Evolutionary conservation across 2,113 vertebrate genomes (phyloP), one percentile per base, ranked within the genome.

Genomic region (Carassius auratus): DNA sequence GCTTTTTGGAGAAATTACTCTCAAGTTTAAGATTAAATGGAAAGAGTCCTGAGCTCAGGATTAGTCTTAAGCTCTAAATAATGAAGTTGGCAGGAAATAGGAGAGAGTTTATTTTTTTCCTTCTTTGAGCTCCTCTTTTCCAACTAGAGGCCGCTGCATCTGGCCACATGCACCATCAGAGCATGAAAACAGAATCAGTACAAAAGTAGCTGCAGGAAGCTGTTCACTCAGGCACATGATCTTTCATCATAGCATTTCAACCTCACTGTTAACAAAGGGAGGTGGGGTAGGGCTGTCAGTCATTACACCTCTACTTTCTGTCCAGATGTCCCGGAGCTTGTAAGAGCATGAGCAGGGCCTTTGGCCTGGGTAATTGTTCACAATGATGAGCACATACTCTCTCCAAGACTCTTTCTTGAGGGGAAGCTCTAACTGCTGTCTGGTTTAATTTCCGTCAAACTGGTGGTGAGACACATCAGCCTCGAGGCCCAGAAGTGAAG

Each of bases 281-380:
- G 73, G 71, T 74, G 19, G 33, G 36, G 19, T 45, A 21, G 36
- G 73, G n/a, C 45, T 76, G 73, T 76, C 73, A 76, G 73, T 66
- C 33, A 45, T 52, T 55, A 76, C 21, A 21, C 64, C 8, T 57
- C 1, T 74, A 71, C 64, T 21, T 42, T 77, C 50, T 48, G 80
- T 68, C n/a, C 71, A 73, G 68, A 83, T 83, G 86, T 88, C 90
- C 90, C 88, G 87, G 91, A 88, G 87, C 83, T 45, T 73, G 88
- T 90, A 88, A 91, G 91, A 88, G 59, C 66, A n/a, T 26, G 14
- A 81, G 64, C 14, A 59, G 61, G 57, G 8, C 38, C n/a, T 82
- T 82, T 59, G 45, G 85, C 57, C 71, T 84, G 33, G 66, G n/a
- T 57, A 33, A 36, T 57, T 73, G 30, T 73, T n/a, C 33, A 61